Evolutionary conservation across 1,140 invertebrate species (phyloP), one percentile per base, ranked within the genome.

Genomic region (Zaprionus tsacasi): DNA sequence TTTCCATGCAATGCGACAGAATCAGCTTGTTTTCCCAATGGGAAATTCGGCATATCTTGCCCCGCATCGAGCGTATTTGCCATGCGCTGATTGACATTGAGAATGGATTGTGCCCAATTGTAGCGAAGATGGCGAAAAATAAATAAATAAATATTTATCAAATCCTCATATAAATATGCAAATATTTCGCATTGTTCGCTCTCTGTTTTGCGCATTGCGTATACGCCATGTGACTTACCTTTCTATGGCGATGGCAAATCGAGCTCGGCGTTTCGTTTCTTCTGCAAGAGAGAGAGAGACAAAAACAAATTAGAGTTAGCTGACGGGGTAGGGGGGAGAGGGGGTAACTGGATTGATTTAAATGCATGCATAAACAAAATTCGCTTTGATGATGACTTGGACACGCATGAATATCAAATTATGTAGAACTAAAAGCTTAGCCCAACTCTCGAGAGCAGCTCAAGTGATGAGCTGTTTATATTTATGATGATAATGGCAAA

Each of bases 401-500:
- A 82, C 79, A 79, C 58, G 68, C 74, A 80, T 88, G 80, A 88
- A 87, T 87, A 87, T 82, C 83, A 87, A 82, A 88, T 88, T 80
- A 80, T 88, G 80, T 75, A 59, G 72, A 87, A 80, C 82, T 78
- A 80, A 87, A 80, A 87, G 79, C 83, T 82, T 70, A 78, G 64
- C 21, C 48, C 52, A 69, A 66, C 21, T 58, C 56, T 58, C 56
- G 73, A 75, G 73, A 55, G 63, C 15, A 50, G 75, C 70, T 75
- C 73, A 77, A 78, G 82, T 78, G 81, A 75, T 83, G 80, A 75
- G 76, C 67, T 82, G 76, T 78, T 77, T 68, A 79, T 77, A 77
- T 88, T 78, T 88, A 70, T 76, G 74, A 77, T 79, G 85, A 82
- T 73, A 70, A 67, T 72, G 63, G 63, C 36, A 55, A n/a, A 27